Evolutionary conservation across 2,888 invertebrate species (phyloP).

Genomic region (Heteromyza rotundicornis): DNA sequence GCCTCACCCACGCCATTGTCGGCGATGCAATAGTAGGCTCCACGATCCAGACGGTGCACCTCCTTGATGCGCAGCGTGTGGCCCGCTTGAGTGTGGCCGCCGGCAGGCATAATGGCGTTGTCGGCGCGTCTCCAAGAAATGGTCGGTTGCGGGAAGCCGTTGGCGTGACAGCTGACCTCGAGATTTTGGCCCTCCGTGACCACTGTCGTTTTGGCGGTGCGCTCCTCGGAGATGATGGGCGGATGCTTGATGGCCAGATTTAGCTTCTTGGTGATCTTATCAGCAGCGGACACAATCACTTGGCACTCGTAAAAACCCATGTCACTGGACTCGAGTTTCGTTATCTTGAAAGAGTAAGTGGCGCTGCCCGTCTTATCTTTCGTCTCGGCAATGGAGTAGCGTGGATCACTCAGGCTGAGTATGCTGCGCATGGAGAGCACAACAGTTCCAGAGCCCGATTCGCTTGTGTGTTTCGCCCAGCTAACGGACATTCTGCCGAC

Average conservation of each 20-base stretch:
- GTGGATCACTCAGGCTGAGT: constrained; percentile 53
- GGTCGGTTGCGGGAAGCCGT: constrained; percentile 78
- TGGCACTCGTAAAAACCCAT: constrained; percentile 61
- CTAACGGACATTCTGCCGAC: constrained; percentile 52
- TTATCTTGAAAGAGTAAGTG: constrained; percentile 56
- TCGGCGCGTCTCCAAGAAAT: constrained; percentile 73
- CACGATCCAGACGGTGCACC: constrained; percentile 58
- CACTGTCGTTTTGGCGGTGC: constrained; percentile 47
- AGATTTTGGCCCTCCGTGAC: constrained; percentile 55
- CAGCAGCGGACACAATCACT: constrained; percentile 55
- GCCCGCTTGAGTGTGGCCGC: constrained; percentile 51
- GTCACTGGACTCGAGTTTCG: constrained; percentile 54
- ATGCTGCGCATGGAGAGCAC: constrained; percentile 55
- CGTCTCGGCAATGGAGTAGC: constrained; percentile 50
- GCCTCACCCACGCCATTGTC: constrained; percentile 59
- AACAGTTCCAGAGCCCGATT: constrained; percentile 49
- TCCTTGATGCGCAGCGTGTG: constrained; percentile 50
- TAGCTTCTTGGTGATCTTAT: constrained; percentile 52
- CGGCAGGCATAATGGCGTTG: constrained; percentile 64
- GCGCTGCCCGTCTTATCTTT: constrained; percentile 43
- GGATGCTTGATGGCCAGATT: constrained; percentile 57
- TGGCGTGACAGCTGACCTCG: constrained; percentile 72
- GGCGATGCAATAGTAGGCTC: constrained; percentile 59
- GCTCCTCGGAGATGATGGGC: constrained; percentile 52
- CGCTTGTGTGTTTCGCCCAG: constrained; percentile 55